phyloP scores from a whole-genome alignment of 2,888 invertebrate genomes.

The Hetaerina titia region DNA sequence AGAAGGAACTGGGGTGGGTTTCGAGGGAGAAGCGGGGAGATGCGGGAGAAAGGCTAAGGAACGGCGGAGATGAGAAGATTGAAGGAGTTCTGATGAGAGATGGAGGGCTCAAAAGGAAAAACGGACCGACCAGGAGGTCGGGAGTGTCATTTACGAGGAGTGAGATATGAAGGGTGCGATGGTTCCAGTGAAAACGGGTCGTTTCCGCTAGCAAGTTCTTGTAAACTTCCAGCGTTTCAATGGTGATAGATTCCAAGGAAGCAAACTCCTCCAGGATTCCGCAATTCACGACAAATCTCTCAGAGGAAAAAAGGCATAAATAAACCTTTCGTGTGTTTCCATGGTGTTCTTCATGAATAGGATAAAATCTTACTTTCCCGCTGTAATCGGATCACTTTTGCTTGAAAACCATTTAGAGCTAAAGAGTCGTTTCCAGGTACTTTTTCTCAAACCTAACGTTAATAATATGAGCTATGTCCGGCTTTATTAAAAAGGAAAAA shows the following conservation, averaged over 20 bases:
- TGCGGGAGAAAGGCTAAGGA: neutral
- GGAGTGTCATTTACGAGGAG: constrained; percentile 18
- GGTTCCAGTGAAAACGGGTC: neutral
- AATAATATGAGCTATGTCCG: too few species aligned
- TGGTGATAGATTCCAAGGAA: neutral
- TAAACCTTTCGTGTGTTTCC: constrained; percentile 2
- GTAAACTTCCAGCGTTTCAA: constrained; percentile 1
- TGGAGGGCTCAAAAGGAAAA: neutral
- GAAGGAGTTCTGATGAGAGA: neutral
- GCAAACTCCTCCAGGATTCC: neutral
- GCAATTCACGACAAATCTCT: neutral
- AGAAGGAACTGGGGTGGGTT: neutral
- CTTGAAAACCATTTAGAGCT: too few species aligned
- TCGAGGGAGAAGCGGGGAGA: neutral
- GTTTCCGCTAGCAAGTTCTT: neutral
- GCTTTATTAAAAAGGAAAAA: too few species aligned
- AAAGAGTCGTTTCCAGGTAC: too few species aligned
- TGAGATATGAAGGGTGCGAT: neutral
- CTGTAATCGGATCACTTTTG: neutral
- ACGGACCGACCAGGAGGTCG: neutral
- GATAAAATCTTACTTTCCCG: neutral
- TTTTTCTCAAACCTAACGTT: too few species aligned
- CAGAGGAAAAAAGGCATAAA: neutral
- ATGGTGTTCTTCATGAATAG: neutral
- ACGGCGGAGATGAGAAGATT: neutral